Evolutionary conservation across 1,140 invertebrate species (phyloP), one percentile per base, ranked within the genome.

Genomic region (Macrobrachium rosenbergii): DNA sequence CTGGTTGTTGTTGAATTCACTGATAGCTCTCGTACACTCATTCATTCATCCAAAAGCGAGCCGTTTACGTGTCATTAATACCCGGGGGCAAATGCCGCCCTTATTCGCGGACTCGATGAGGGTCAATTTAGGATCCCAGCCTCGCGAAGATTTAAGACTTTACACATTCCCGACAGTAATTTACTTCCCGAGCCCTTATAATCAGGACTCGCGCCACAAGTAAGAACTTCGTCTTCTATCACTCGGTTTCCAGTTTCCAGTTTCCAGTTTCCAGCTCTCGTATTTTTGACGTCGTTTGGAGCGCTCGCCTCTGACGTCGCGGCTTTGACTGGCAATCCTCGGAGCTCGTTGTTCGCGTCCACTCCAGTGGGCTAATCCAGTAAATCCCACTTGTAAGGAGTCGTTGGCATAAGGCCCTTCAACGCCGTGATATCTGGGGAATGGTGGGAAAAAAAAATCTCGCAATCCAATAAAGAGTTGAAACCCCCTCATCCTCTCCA

Each of bases 111-210:
- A 58, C 21, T 17, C 12, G 43, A 52, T 72, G 73, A 82, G 81
- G 81, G 64, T 58, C 67, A 73, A 67, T 82, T 82, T 52, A 23
- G 62, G 17, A 69, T 19, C 28, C 12, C 45, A 21, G 21, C 67
- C 81, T 52, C 64, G 37, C 45, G 23, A 73, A 60, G 81, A 82
- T 82, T 82, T 72, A 82, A 82, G 81, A 69, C 67, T 45, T 73
- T 82, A 58, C 81, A 21, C 37, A 82, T 17, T 58, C 67, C 45
- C 23, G 67, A 19, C 60, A 59, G 81, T 82, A 82, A 82, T 82
- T 82, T 82, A 69, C 81, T 82, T 59, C 69, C 52, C 81, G 69
- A 73, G 73, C 73, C 81, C 81, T 59, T 82, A 82, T 82, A 82
- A 82, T 82, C 81, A 73, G 64, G 37, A 69, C 52, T 69, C 81